Conservation (phyloP, 2,888 invertebrate species). For the Octonoba sinensis region DNA sequence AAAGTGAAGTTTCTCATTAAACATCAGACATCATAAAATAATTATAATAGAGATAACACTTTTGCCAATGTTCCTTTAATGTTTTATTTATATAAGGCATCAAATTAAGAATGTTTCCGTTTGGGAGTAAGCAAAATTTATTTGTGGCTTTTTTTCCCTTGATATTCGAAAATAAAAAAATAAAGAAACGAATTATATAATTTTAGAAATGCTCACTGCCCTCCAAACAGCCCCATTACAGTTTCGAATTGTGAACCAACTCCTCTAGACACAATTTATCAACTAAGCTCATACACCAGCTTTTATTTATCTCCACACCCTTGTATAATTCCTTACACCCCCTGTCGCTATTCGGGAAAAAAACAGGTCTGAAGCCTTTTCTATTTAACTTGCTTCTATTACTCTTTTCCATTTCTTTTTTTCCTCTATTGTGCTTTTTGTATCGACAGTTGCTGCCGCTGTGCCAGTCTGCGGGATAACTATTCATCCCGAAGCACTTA, state of each 20-base stretch:
- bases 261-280: conserved; percentile 45
- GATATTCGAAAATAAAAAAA: conserved; percentile 14
- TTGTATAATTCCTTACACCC: background rate
- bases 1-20: too few relatives aligned
- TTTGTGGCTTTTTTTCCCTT: too few relatives aligned
- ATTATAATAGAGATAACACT: conserved; percentile 33
- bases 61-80: conserved; percentile 49
- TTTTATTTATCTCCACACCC: background rate
- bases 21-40: too few relatives aligned
- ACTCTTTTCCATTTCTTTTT: conserved; percentile 29
- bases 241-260: conserved; percentile 38
- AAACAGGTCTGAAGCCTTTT: conserved; percentile 12
- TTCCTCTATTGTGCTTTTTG: conserved; percentile 21
- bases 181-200: background rate
- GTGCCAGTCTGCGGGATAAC: conserved; percentile 19
- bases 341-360: conserved; percentile 30
- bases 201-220: conserved; percentile 3
- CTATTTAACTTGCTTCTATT: conserved; percentile 36
- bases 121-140: too few relatives aligned
- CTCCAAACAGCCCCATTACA: conserved; percentile 46
- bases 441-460: conserved; percentile 4
- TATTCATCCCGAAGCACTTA: conserved; percentile 49
- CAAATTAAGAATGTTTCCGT: too few relatives aligned
- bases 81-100: background rate
- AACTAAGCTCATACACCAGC: conserved; percentile 32